Evolutionary conservation across 2,888 invertebrate genomes (phyloP).

Genomic region (Hemistola chrysoprasaria): DNA sequence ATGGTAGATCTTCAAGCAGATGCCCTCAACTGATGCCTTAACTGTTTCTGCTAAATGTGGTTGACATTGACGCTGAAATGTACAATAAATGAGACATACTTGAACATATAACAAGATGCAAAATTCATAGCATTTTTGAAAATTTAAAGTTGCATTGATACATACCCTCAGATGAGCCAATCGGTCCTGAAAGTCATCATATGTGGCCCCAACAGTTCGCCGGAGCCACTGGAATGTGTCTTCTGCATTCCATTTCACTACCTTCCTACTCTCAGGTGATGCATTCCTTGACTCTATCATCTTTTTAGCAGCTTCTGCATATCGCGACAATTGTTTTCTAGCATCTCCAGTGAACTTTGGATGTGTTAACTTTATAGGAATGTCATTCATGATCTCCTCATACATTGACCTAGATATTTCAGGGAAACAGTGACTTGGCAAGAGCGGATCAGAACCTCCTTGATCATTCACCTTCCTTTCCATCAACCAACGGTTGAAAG

Average conservation of each 20-base stretch:
- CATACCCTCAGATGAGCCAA: slow-evolving; percentile 91
- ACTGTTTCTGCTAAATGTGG: slow-evolving; percentile 97
- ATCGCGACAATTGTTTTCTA: slow-evolving; percentile 94
- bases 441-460: slow-evolving; percentile 92
- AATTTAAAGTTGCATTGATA: too few species aligned
- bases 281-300: slow-evolving; percentile 97
- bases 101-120: too few species aligned
- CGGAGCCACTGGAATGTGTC: slow-evolving; percentile 98
- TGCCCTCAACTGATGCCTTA: slow-evolving; percentile 96
- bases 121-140: too few species aligned
- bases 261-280: slow-evolving; percentile 96
- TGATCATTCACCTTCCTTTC: slow-evolving; percentile 95
- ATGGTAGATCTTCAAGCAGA: slow-evolving; percentile 96
- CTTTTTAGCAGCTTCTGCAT: slow-evolving; percentile 98
- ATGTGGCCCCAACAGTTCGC: slow-evolving; percentile 95
- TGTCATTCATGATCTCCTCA: slow-evolving; percentile 98
- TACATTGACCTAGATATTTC: slow-evolving; percentile 98
- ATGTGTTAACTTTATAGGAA: slow-evolving; percentile 97
- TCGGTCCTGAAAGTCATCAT: slow-evolving; percentile 95
- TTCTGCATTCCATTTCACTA: slow-evolving; percentile 99
- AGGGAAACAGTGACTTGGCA: slow-evolving; percentile 95
- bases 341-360: slow-evolving; percentile 98
- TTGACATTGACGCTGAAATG: slow-evolving; percentile 91
- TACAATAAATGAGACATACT: too few species aligned
- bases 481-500: slow-evolving; percentile 98